Conservation (phyloP, 2,113 vertebrate genomes). For the Gracilinanus agilis region DNA sequence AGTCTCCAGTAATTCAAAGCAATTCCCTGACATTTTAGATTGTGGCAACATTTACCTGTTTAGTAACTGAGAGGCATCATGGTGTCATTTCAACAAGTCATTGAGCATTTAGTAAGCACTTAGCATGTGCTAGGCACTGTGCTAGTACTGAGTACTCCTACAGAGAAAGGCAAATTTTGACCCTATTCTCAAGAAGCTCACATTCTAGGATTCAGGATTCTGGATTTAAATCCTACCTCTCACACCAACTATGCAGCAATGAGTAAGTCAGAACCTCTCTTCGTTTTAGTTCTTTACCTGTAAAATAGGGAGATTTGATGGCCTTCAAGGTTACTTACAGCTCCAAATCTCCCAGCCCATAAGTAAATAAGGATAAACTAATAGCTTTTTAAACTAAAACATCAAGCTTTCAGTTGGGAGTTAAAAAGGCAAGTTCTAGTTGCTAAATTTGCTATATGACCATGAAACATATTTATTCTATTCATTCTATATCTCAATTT, state of each 20-base stretch:
- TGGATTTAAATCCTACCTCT: background rate
- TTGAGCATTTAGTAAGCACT: background rate
- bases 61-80: background rate
- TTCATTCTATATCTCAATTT: background rate
- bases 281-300: background rate
- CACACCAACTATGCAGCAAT: background rate
- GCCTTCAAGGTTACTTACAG: background rate
- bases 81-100: background rate
- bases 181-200: background rate
- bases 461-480: background rate
- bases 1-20: background rate
- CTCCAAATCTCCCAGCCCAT: background rate
- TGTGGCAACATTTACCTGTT: background rate
- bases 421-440: background rate
- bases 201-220: background rate
- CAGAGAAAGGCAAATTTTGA: background rate
- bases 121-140: background rate
- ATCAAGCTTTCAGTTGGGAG: background rate
- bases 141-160: background rate
- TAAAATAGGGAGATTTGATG: background rate
- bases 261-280: background rate
- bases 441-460: background rate
- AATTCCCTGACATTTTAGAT: background rate
- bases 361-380: background rate
- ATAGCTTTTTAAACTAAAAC: background rate